Conservation (phyloP, 2,888 invertebrate genomes). For the Limnephilus auricula region DNA sequence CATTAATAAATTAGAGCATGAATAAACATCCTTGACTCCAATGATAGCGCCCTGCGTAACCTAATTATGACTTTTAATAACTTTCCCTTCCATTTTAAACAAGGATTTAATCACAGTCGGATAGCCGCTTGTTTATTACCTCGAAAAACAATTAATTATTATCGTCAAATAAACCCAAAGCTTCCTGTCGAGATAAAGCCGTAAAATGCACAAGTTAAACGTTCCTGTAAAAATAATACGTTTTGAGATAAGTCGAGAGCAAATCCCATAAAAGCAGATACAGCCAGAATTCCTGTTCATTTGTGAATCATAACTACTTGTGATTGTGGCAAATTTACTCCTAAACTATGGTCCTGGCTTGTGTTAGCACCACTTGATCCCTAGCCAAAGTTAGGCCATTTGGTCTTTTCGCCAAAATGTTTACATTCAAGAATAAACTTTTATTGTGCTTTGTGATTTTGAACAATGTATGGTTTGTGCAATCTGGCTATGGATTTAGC, state of each 20-base stretch:
- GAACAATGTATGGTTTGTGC: slow-evolving; percentile 41
- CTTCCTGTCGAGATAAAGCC: slow-evolving; percentile 33
- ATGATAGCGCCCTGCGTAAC: neutral
- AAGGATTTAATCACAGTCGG: neutral
- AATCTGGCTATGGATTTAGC: slow-evolving; percentile 10
- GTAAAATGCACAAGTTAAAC: neutral
- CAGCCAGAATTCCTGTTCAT: neutral
- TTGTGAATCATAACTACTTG: neutral
- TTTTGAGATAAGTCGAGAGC: neutral
- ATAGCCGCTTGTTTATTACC: neutral
- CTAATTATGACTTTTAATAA: slow-evolving; percentile 15
- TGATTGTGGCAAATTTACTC: neutral
- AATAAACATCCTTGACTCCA: slow-evolving; percentile 21
- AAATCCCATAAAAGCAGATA: slow-evolving; percentile 19
- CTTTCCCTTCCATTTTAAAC: neutral
- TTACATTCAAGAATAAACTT: slow-evolving; percentile 34
- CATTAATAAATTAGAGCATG: neutral
- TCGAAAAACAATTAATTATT: neutral
- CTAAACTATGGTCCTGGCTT: neutral
- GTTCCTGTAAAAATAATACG: neutral
- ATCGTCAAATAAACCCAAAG: neutral
- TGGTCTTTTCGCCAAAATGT: slow-evolving; percentile 7
- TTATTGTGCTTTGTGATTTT: slow-evolving; percentile 39
- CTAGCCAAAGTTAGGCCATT: neutral
- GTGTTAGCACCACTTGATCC: neutral